A percentile compares a stretch with the other conserved stretches of the same genome.
Conservation (phyloP, 2,113 vertebrate genomes). For the Sylvietta virens region DNA sequence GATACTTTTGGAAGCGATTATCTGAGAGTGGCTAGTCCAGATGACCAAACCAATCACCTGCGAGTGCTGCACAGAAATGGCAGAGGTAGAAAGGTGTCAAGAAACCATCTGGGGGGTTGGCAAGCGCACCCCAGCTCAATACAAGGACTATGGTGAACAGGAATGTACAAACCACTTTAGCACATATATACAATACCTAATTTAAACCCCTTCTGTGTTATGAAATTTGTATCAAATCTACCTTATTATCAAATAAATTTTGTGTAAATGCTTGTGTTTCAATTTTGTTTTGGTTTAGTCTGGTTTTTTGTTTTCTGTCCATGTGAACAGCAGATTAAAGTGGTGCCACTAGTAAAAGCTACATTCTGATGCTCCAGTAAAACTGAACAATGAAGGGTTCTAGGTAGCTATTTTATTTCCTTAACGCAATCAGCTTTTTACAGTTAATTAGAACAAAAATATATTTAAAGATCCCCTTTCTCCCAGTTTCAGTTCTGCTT, state of each 20-base stretch:
- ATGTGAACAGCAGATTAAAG: background rate
- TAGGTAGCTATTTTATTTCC: background rate
- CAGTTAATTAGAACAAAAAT: background rate
- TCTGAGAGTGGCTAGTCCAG: background rate
- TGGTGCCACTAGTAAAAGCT: background rate
- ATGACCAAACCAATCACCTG: background rate
- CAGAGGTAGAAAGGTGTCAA: background rate
- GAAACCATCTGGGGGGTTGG: background rate
- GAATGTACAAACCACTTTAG: background rate
- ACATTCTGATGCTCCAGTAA: background rate
- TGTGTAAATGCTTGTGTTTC: background rate
- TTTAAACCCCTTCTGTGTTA: background rate
- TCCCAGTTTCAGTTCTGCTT: background rate
- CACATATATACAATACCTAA: background rate
- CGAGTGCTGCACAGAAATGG: background rate
- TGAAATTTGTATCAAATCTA: background rate
- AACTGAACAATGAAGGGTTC: background rate
- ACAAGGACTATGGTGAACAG: accelerated
- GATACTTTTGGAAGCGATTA: background rate
- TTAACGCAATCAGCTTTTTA: background rate
- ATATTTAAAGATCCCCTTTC: background rate
- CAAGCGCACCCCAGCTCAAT: background rate
- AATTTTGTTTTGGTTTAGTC: background rate
- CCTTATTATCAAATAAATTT: background rate
- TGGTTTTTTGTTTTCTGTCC: background rate